Percentiles rank a stretch among this genome's conserved stretches.
These are phyloP conservation scores for Formica selysi DNA, from an alignment of 1,140 invertebrate genomes.

Conservation along the genomic window DNA sequence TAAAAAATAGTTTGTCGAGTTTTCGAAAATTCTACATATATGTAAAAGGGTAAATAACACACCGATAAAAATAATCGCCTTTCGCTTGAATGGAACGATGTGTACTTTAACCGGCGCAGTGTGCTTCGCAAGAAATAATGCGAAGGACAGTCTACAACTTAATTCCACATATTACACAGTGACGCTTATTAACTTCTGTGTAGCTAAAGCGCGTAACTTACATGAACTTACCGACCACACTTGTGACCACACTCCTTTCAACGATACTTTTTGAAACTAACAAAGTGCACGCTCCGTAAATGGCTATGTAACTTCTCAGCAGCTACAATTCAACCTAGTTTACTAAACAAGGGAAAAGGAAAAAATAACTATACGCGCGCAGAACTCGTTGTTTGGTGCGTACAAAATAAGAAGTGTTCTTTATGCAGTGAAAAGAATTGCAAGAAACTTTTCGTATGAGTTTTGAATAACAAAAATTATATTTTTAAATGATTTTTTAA, in stretches of 20 bases:
- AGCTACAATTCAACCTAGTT: conserved; percentile 27
- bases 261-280: conserved; percentile 49
- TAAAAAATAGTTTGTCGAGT: conserved; percentile 1
- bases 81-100: neutral
- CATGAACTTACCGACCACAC: conserved; percentile 20
- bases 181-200: conserved; percentile 51
- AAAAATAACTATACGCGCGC: neutral
- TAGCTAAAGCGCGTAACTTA: conserved; percentile 37
- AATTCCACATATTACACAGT: conserved; percentile 43
- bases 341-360: conserved; percentile 2
- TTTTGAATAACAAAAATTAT: neutral
- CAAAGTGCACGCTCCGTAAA: conserved; percentile 39
- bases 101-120: neutral
- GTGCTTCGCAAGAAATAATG: conserved; percentile 28
- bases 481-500: neutral
- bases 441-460: neutral
- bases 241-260: conserved; percentile 23
- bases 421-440: neutral
- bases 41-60: neutral
- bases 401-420: neutral
- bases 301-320: conserved; percentile 30
- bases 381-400: too few species aligned
- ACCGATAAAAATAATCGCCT: neutral
- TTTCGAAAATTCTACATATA: neutral
- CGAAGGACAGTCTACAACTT: conserved; percentile 17